phyloP scores from a whole-genome alignment of 2,797 vertebrate genomes.

The Lemur catta region DNA sequence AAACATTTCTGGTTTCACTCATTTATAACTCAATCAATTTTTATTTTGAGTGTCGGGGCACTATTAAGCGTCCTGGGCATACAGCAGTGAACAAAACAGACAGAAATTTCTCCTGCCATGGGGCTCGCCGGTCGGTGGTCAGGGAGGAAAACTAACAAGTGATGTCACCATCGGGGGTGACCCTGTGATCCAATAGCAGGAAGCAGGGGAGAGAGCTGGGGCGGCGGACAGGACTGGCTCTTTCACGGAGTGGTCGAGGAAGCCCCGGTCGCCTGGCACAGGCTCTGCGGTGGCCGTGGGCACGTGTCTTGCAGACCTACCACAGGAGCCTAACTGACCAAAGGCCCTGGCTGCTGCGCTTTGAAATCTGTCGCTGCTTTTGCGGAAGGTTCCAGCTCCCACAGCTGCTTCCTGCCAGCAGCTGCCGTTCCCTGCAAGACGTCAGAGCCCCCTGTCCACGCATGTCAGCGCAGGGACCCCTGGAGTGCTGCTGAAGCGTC shows the following conservation, averaged over 20 bases:
- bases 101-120: not conserved
- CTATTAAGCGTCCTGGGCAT: not conserved
- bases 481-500: not conserved
- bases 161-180: not conserved
- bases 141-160: not conserved
- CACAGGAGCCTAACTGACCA: not conserved
- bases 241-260: not conserved
- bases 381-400: rapidly evolving
- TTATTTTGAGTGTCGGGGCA: not conserved
- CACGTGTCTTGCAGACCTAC: not conserved
- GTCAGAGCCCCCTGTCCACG: not conserved
- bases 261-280: not conserved
- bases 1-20: not conserved
- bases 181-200: not conserved
- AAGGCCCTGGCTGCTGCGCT: not conserved
- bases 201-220: not conserved
- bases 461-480: not conserved
- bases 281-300: not conserved
- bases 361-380: not conserved
- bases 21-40: not conserved
- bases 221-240: not conserved
- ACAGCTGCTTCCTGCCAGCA: not conserved
- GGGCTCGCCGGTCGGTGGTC: not conserved
- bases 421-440: not conserved
- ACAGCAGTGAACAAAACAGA: not conserved